These are phyloP conservation scores for Eristalinus aeneus DNA, from an alignment of 2,888 invertebrate species.

Conservation along the genomic window DNA sequence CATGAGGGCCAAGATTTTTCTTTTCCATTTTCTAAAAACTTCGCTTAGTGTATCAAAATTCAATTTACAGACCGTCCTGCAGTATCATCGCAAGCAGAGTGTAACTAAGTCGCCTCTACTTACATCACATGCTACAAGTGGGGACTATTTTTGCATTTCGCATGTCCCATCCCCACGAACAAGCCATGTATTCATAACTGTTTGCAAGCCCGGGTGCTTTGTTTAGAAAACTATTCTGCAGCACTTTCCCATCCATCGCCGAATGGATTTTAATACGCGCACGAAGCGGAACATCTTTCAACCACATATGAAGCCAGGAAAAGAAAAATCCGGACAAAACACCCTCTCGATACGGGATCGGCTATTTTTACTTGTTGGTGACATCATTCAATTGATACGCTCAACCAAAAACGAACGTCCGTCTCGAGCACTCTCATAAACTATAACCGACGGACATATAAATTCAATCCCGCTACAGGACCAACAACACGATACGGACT, in stretches of 20 bases:
- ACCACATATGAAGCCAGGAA: too few species aligned
- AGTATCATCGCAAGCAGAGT: neutral
- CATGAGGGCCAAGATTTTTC: neutral
- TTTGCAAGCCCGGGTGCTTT: neutral
- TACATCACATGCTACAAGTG: neutral
- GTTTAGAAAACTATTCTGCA: neutral
- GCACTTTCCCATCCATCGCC: neutral
- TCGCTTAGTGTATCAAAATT: too few species aligned
- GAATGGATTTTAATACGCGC: too few species aligned
- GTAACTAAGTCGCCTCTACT: neutral
- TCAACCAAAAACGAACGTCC: neutral
- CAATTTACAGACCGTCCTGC: neutral
- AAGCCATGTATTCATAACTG: too few species aligned
- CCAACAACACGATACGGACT: neutral
- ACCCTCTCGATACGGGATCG: neutral
- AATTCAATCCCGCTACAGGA: neutral
- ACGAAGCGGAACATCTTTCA: too few species aligned
- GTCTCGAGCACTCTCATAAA: neutral
- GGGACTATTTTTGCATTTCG: neutral
- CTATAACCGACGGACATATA: neutral
- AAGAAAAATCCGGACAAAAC: too few species aligned
- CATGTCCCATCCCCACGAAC: neutral
- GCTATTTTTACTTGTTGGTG: neutral
- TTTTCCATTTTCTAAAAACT: neutral
- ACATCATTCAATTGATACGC: slow-evolving; percentile 11